Percentiles rank a stretch among this genome's conserved stretches.
These are phyloP conservation scores for Caerostris darwini DNA, from an alignment of 1,140 invertebrate genomes.

Conservation along the genomic window DNA sequence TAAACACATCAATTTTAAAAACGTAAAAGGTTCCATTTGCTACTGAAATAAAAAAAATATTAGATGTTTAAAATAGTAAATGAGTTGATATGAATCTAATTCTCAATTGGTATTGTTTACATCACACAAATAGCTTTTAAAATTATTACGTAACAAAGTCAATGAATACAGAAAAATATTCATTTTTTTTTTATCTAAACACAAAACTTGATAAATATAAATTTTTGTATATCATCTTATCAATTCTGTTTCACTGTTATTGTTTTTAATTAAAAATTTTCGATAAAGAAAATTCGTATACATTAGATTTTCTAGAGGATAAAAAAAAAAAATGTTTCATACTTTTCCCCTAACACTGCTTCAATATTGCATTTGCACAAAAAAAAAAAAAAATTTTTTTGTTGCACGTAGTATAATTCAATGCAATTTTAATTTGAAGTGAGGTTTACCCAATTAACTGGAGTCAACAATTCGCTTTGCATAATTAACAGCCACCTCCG, in stretches of 20 bases:
- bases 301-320: not conserved
- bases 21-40: too few relatives aligned
- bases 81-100: not conserved
- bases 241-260: not conserved
- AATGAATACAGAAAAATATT: not conserved
- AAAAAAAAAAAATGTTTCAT: not conserved
- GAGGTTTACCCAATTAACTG: conserved; percentile 42
- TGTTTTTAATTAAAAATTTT: too few relatives aligned
- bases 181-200: not conserved
- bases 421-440: conserved; percentile 25
- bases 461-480: conserved; percentile 44
- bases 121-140: not conserved
- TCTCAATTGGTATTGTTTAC: not conserved
- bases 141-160: not conserved
- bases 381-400: not conserved
- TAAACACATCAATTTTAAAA: too few relatives aligned
- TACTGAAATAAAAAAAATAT: not conserved
- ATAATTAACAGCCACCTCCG: conserved; percentile 34
- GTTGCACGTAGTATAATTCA: not conserved
- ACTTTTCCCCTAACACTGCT: not conserved
- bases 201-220: not conserved
- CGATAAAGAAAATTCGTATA: too few relatives aligned
- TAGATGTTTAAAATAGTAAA: not conserved
- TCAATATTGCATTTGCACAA: not conserved
- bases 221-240: not conserved